Percentiles rank a stretch among this genome's conserved stretches.
phyloP scores from a whole-genome alignment of 2,888 invertebrate genomes.

The Priocnemis perturbator region DNA sequence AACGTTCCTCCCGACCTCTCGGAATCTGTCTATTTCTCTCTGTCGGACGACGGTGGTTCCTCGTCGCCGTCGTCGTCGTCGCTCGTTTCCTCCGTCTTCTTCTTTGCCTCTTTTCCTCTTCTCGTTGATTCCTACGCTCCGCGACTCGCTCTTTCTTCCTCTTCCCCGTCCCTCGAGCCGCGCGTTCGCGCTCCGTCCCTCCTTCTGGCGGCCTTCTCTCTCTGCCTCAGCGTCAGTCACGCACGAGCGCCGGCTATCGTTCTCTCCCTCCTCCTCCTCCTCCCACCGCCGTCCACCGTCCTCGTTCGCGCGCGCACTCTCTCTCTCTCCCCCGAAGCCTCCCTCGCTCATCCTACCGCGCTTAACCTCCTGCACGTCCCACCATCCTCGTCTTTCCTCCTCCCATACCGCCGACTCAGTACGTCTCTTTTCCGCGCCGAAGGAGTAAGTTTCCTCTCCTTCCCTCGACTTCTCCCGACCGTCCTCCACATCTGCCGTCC shows the following conservation, averaged over 20 bases:
- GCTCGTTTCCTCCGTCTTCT: constrained; percentile 22
- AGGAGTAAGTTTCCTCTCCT: constrained; percentile 25
- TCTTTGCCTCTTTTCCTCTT: constrained; percentile 12
- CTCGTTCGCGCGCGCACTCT: constrained; percentile 16
- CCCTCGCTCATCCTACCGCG: constrained; percentile 46
- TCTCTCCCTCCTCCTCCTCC: constrained; percentile 43
- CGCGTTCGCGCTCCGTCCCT: constrained; percentile 28
- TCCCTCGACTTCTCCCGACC: constrained; percentile 32
- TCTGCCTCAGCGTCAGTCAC: constrained; percentile 47
- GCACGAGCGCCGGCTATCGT: constrained; percentile 54
- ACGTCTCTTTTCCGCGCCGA: not conserved
- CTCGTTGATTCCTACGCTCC: constrained; percentile 17
- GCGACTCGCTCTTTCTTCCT: constrained; percentile 31
- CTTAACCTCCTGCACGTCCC: constrained; percentile 48
- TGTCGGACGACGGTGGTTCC: constrained; percentile 13
- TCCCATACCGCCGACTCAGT: constrained; percentile 24
- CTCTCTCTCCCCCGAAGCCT: constrained; percentile 27
- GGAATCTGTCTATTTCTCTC: constrained; percentile 18
- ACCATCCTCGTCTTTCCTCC: constrained; percentile 17
- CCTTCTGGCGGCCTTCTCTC: constrained; percentile 18
- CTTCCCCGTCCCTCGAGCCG: constrained; percentile 25
- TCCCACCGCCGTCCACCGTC: too few relatives aligned
- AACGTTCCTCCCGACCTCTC: constrained; percentile 14
- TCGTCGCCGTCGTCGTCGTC: constrained; percentile 1
- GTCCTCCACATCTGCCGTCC: constrained; percentile 37